Base-by-base conservation (phyloP, 1,140 invertebrate species). In the Pachypsylla venusta region DNA sequence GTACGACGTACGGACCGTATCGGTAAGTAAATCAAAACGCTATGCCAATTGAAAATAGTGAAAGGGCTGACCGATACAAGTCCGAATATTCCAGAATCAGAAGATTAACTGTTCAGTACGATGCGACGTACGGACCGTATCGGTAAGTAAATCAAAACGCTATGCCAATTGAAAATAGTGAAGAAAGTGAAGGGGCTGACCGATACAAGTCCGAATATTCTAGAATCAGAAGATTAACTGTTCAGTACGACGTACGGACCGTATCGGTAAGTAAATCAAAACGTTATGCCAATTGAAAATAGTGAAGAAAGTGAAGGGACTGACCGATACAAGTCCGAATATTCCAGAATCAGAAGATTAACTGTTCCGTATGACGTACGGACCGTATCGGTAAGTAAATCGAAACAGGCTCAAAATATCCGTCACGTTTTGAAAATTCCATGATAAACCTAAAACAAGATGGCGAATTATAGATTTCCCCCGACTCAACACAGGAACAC, bases 181-280 rank as follows among this genome's bases (percentile, higher is more conserved):
- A 12, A 35, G 30, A 12, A 27, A 48, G 24, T 20, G 48, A 59
- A 12, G 57, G 40, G 14, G 30, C 30, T 13, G 57, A 59, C 24
- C 40, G 57, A 19, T 59, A 59, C 28, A 59, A 40, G 14, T 59
- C 40, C 14, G 57, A 59, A 53, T 59, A 59, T 53, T 59, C 57
- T n/a, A 48, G 57, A 25, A 20, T 59, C 13, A 48, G 42, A 27
- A 59, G 57, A 26, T 39, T 59, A 4, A 59, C 57, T 20, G 25
- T 40, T 53, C 57, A 59, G 10, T 59, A 59, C 27, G 57, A 59
- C 20, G 48, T 59, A 26, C 39, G 57, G 28, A 48, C 57, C 1
- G 39, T 48, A 25, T 59, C 57, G 7, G 57, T 59, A 53, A 12
- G 57, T 59, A 25, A 5, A 53, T 53, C 22, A 5, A 53, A 16